Conservation (phyloP, 2,113 vertebrate genomes). For the Labrus mixtus region DNA sequence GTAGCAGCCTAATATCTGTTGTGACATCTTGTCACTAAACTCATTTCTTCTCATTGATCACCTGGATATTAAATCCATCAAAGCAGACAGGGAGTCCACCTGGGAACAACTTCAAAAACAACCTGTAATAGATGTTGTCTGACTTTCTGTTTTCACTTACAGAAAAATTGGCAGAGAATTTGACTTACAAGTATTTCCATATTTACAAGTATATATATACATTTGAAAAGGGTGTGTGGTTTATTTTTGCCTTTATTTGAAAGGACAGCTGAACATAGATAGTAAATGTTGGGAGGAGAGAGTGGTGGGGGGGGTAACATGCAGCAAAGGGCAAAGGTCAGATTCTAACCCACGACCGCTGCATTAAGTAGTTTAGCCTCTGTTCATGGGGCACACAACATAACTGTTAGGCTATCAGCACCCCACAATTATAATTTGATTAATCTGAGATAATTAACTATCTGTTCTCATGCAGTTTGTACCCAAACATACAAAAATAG, state of each 20-base stretch:
- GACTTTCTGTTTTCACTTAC: background rate
- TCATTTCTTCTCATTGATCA: background rate
- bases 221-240: no score
- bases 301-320: no score
- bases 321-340: no score
- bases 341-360: no score
- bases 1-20: background rate
- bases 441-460: background rate
- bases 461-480: background rate
- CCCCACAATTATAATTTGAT: background rate
- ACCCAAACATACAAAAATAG: background rate
- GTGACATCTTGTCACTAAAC: background rate
- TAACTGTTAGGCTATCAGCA: no score
- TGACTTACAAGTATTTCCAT: background rate
- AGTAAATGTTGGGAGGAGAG: no score
- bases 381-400: no score
- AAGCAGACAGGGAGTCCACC: background rate
- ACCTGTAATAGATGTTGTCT: background rate
- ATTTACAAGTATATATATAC: no score
- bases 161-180: background rate
- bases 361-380: no score
- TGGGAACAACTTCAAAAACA: background rate
- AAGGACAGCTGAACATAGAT: no score
- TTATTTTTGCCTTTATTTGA: no score
- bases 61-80: background rate